A percentile compares a stretch with the other conserved stretches of the same genome.
Conservation (phyloP, 2,888 invertebrate species). For the Drosophila putrida region DNA sequence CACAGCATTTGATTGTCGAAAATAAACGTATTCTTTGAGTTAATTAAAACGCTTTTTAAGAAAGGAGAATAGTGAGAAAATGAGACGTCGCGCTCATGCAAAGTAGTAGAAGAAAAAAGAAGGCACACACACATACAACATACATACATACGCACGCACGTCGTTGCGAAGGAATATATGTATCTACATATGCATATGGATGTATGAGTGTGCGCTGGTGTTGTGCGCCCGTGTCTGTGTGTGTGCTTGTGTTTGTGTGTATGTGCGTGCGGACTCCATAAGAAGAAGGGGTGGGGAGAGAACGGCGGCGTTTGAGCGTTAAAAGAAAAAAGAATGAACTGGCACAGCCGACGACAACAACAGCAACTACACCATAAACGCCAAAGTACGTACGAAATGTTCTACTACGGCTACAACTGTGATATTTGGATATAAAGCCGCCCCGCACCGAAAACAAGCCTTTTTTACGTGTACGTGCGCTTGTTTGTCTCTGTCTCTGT, state of each 20-base stretch:
- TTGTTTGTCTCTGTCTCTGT: constrained; percentile 41
- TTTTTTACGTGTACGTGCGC: constrained; percentile 18
- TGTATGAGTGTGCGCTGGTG: constrained; percentile 59
- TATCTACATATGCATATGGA: constrained; percentile 62
- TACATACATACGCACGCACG: constrained; percentile 69
- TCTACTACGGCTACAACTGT: constrained; percentile 63
- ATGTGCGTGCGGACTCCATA: constrained; percentile 51
- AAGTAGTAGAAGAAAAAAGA: constrained; percentile 71
- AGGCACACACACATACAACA: constrained; percentile 67
- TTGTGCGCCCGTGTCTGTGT: constrained; percentile 54
- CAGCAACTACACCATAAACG: constrained; percentile 39
- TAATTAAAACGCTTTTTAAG: constrained; percentile 32
- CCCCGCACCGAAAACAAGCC: constrained; percentile 53
- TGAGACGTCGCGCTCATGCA: constrained; percentile 58
- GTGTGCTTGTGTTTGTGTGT: constrained; percentile 38
- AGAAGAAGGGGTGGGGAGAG: constrained; percentile 43
- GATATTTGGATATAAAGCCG: constrained; percentile 70
- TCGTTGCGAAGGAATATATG: constrained; percentile 73
- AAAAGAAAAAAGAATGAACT: constrained; percentile 67
- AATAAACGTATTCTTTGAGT: constrained; percentile 17
- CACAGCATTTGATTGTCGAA: constrained; percentile 22
- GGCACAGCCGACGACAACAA: constrained; percentile 57
- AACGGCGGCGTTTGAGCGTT: constrained; percentile 62
- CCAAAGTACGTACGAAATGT: constrained; percentile 53
- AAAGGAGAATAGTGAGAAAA: constrained; percentile 35